These are phyloP conservation scores for Dugesia japonica DNA, from an alignment of 2,888 invertebrate genomes.

Conservation along the genomic window DNA sequence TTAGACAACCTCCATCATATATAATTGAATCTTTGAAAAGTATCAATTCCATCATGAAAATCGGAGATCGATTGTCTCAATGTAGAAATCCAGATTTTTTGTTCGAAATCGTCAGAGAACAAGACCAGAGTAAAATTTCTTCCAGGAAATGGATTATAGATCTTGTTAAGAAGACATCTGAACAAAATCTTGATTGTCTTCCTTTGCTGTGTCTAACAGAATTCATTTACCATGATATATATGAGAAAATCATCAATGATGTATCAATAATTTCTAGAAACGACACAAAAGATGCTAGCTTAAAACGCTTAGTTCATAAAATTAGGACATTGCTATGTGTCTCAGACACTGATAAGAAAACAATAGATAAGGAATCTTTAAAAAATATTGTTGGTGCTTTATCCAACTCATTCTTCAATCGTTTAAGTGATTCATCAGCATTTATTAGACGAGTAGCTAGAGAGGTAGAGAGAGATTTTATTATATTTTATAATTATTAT, in stretches of 20 bases:
- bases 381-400: not conserved
- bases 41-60: not conserved
- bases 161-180: not conserved
- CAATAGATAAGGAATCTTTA: not conserved
- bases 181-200: constrained; percentile 2
- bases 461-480: no score
- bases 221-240: constrained; percentile 6
- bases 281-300: not conserved
- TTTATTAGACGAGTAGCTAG: not conserved
- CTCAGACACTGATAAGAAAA: not conserved
- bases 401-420: constrained; percentile 17
- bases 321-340: not conserved
- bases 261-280: not conserved
- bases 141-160: constrained; percentile 12
- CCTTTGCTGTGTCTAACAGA: not conserved
- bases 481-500: no score
- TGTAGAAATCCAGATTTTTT: constrained; percentile 21
- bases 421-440: not conserved
- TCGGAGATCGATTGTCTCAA: not conserved
- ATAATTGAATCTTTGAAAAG: not conserved
- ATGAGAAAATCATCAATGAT: not conserved
- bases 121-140: constrained; percentile 17
- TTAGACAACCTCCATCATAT: not conserved
- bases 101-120: not conserved
- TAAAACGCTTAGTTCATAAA: not conserved